These are phyloP conservation scores for Catharus bicknelli DNA, from an alignment of 2,113 vertebrate species.

Conservation along the genomic window DNA sequence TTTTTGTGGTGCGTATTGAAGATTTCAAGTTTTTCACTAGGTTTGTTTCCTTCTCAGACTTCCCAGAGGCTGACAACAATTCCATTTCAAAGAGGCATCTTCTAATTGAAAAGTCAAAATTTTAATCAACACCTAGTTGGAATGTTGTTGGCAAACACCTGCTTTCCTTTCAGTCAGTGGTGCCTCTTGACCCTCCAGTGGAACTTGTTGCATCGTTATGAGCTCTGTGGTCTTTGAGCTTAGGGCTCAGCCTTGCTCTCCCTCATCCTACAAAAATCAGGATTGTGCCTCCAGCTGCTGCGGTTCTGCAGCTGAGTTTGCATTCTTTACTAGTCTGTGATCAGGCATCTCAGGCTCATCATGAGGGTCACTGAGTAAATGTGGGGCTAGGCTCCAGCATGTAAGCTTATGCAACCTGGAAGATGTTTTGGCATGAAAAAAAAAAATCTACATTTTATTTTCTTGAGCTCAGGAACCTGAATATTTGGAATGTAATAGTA, in stretches of 20 bases:
- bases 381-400: neutral
- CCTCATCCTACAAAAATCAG: neutral
- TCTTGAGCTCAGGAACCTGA: neutral
- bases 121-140: neutral
- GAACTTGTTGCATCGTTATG: neutral
- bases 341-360: neutral
- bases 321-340: neutral
- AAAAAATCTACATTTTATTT: neutral
- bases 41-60: neutral
- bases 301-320: neutral
- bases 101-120: slow-evolving; percentile 11
- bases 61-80: neutral
- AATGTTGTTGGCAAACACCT: neutral
- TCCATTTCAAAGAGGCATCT: neutral
- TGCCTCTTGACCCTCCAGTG: neutral
- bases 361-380: neutral
- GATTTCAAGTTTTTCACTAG: neutral
- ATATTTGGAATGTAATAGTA: neutral
- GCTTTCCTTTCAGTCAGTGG: neutral
- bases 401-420: neutral
- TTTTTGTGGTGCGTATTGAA: neutral
- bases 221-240: neutral
- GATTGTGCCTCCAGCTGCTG: neutral
- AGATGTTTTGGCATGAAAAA: neutral
- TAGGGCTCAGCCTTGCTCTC: neutral